Evolutionary conservation across 2,797 vertebrate species (phyloP).

Genomic region (Moxostoma hubbsi): DNA sequence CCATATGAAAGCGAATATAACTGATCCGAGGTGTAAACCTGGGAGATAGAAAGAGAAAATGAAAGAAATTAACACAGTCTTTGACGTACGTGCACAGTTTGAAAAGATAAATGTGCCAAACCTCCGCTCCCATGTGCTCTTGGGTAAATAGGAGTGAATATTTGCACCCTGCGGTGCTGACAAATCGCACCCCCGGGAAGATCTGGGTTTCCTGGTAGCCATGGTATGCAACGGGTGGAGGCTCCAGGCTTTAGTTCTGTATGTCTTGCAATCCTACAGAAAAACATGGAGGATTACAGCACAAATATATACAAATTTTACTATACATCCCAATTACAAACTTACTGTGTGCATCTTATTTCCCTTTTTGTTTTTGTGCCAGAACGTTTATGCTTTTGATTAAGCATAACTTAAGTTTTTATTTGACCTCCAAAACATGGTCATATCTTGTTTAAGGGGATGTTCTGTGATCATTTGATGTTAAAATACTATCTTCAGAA

Average conservation of each 20-base stretch:
- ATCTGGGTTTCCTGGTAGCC: slow-evolving; percentile 12
- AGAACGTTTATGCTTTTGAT: background rate
- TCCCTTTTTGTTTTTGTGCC: background rate
- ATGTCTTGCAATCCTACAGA: background rate
- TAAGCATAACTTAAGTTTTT: background rate
- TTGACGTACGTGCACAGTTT: slow-evolving; percentile 23
- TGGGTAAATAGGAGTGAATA: slow-evolving; percentile 44
- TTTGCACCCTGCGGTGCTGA: slow-evolving; percentile 29
- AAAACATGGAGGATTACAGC: background rate
- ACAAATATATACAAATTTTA: too few relatives aligned
- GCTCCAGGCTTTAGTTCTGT: slow-evolving; percentile 18
- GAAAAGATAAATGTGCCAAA: slow-evolving; percentile 20
- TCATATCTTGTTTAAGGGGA: too few relatives aligned
- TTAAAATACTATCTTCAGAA: too few relatives aligned
- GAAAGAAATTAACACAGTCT: slow-evolving; percentile 32
- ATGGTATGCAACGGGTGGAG: slow-evolving; percentile 1
- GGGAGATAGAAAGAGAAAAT: slow-evolving; percentile 5
- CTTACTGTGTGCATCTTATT: too few relatives aligned
- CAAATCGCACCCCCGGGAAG: slow-evolving; percentile 40
- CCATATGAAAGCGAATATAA: slow-evolving; percentile 11
- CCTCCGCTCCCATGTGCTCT: slow-evolving; percentile 42
- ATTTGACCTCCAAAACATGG: too few relatives aligned
- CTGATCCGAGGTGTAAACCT: background rate
- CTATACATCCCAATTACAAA: too few relatives aligned
- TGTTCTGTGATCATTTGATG: too few relatives aligned